A percentile compares a stretch with the other conserved stretches of the same genome.
These are phyloP conservation scores for Spermophilus dauricus DNA, from an alignment of 2,113 vertebrate genomes.

Conservation along the genomic window DNA sequence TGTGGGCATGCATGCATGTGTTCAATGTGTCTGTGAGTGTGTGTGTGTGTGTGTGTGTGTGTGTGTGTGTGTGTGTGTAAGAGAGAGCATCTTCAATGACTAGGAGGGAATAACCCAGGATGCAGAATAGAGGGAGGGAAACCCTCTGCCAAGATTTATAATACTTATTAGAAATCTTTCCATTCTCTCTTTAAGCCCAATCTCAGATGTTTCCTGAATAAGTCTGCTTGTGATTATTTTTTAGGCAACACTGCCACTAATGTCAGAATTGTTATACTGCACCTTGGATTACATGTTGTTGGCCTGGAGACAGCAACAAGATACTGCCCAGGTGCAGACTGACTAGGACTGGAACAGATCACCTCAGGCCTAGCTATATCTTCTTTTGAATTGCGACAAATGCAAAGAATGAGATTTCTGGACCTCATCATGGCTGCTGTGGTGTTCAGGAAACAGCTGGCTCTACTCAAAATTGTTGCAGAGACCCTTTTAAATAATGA, in stretches of 20 bases:
- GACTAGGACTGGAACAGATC: neutral
- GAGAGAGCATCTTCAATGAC: neutral
- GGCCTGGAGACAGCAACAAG: neutral
- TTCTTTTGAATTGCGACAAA: slow-evolving; percentile 32
- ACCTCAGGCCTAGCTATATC: neutral
- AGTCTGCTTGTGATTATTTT: neutral
- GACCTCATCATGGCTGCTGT: neutral
- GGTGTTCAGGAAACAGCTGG: slow-evolving; percentile 1
- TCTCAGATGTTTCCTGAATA: neutral
- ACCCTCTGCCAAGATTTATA: neutral
- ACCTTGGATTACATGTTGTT: neutral
- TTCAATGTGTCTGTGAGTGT: neutral
- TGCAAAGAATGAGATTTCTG: neutral
- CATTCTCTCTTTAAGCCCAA: neutral
- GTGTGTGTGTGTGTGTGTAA: neutral
- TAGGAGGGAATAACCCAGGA: neutral
- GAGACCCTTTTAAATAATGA: slow-evolving; percentile 8
- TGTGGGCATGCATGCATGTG: neutral
- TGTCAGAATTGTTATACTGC: neutral
- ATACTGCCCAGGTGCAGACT: neutral
- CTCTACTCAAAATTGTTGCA: neutral
- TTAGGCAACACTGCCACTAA: neutral
- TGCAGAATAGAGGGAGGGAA: neutral
- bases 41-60: neutral
- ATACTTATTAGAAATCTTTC: neutral